Evolutionary conservation across 2,797 vertebrate species (phyloP).

Genomic region (Tragelaphus oryx): DNA sequence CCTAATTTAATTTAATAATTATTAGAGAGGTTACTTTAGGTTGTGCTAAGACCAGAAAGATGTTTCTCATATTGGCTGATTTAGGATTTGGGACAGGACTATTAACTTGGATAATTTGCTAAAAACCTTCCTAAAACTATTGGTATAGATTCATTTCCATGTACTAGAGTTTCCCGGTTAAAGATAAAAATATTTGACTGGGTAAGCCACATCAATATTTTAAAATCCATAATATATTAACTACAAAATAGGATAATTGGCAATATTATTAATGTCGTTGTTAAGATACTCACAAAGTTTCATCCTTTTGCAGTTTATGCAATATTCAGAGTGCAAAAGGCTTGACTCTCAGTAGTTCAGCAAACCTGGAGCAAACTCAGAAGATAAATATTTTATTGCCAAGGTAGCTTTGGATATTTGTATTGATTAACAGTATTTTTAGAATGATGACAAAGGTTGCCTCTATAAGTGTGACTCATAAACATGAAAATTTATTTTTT

Average conservation of each 20-base stretch:
- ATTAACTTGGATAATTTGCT: neutral
- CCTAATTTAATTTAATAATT: neutral
- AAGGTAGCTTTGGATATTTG: neutral
- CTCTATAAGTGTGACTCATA: neutral
- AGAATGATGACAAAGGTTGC: neutral
- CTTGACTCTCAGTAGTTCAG: neutral
- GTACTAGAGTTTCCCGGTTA: neutral
- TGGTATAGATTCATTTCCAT: neutral
- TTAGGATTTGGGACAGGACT: neutral
- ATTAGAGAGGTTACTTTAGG: neutral
- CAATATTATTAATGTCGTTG: neutral
- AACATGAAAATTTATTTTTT: neutral
- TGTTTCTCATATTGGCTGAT: neutral
- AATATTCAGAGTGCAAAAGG: neutral
- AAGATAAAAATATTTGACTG: neutral
- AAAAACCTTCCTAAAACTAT: neutral
- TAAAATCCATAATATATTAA: neutral
- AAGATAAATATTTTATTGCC: neutral
- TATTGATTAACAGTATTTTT: conserved; percentile 22
- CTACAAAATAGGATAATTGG: neutral
- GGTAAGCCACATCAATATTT: neutral
- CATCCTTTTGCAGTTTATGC: neutral
- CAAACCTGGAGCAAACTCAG: conserved; percentile 43
- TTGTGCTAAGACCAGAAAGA: neutral
- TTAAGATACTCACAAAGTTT: conserved; percentile 48